Base-by-base conservation (phyloP, 2,888 invertebrate genomes). In the Acanthopleura granulata region DNA sequence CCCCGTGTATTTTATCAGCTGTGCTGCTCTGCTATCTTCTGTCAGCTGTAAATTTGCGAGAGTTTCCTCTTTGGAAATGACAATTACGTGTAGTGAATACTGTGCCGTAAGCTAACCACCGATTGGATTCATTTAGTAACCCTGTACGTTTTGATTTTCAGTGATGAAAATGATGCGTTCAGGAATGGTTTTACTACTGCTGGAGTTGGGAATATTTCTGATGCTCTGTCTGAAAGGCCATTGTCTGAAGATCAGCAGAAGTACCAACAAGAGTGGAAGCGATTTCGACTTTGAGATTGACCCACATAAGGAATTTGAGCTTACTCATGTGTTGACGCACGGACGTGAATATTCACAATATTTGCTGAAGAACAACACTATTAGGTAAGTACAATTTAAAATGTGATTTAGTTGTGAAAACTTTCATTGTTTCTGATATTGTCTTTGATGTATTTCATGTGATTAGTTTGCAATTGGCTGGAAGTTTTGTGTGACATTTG, bases 211-310 rank as follows among this genome's bases (percentile, higher is more conserved):
- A 66, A 66, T 66, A 27, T 22, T 66, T 27, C 66, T 66, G 22
- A 27, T 66, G 22, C 25, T 27, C 15, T 66, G 12, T 27, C 16
- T 27, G 16, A 66, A 27, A 66, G 66, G 66, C 22, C 66, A 66
- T 27, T 22, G 66, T 27, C 12, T 27, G 25, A 27, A 27, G 16
- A 27, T 66, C 22, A 27, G 27, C 66, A 22, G 29, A 27, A 66
- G 25, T 27, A 27, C 1, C 16, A 66, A 66, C 66, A 66, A 27
- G 29, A 66, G 66, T 27, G 66, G 66, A 27, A 27, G 29, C 15
- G 66, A 22, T 27, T 66, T 66, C 66, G 29, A 66, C 66, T 66
- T 66, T 66, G 29, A 66, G 16, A 66, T 66, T 66, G 66, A 66
- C 14, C 66, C 66, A 16, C 6, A 66, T 22, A 27, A 66, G 29